phyloP scores from a whole-genome alignment of 30 jellyfish, hydroid and myxozoan species.

The Cassiopea xamachana region DNA sequence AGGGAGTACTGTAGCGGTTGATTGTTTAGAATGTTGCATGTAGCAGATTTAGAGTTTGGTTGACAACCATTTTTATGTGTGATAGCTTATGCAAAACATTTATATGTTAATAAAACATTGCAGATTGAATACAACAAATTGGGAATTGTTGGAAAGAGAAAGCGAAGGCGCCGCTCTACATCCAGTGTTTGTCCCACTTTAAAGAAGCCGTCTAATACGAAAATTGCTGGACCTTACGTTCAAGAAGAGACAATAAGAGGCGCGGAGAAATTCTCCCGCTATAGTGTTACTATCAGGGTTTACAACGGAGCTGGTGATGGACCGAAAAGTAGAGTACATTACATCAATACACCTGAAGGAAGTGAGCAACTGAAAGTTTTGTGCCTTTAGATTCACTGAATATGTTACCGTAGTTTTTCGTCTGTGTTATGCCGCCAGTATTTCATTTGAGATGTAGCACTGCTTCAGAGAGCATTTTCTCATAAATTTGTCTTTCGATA shows the following conservation, averaged over 20 bases:
- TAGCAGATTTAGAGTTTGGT: background rate
- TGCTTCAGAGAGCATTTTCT: too few relatives aligned
- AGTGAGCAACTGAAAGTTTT: conserved; percentile 52
- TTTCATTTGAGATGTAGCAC: too few relatives aligned
- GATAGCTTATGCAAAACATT: background rate
- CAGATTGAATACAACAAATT: conserved; percentile 56
- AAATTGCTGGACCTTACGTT: conserved; percentile 66
- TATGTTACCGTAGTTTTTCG: too few relatives aligned
- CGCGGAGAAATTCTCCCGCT: conserved; percentile 66
- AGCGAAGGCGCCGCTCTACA: conserved; percentile 52
- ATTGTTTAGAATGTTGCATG: too few relatives aligned
- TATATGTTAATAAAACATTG: background rate
- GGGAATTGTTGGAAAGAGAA: conserved; percentile 27
- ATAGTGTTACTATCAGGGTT: conserved; percentile 76
- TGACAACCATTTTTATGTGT: background rate
- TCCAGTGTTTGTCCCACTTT: conserved; percentile 27
- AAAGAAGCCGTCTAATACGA: background rate
- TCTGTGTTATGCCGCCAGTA: too few relatives aligned
- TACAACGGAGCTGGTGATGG: conserved; percentile 94
- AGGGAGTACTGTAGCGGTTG: too few relatives aligned
- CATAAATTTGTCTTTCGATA: too few relatives aligned
- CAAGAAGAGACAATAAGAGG: conserved; percentile 71
- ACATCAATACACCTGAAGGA: conserved; percentile 80
- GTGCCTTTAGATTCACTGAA: background rate
- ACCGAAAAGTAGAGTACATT: conserved; percentile 64